Evolutionary conservation across 2,888 invertebrate species (phyloP), one percentile per base, ranked within the genome.

Genomic region (Tortricodes alternella): DNA sequence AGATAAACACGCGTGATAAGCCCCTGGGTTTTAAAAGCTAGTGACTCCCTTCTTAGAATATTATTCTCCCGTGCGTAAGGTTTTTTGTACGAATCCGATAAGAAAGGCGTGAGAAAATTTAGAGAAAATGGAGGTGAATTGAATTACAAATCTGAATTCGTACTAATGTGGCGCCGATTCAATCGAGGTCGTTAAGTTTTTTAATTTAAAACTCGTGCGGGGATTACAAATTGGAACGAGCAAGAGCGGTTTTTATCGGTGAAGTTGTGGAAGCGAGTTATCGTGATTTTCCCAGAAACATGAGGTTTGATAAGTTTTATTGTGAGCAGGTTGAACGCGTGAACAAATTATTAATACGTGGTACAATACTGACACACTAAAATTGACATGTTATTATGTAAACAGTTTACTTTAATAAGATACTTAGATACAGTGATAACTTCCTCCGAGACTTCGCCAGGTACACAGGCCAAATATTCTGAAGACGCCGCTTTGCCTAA

Each of bases 11-110:
- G 52, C 38, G 43, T 52, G 76, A 78, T 80, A 76, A 76, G 61
- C 55, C 51, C 34, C 56, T 58, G 56, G 46, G 46, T 56, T 69
- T 71, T 66, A 66, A 68, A 69, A 64, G 62, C 69, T 71, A 74
- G 69, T 66, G 66, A 63, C 65, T 66, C 52, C 68, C 67, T 83
- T 85, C 80, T 79, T 64, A 78, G 83, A 80, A 81, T 62, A 63
- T 60, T 63, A 60, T 64, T 59, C 70, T 62, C 65, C 52, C 13
- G 59, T 65, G 57, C 57, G 62, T 60, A 49, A 53, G 55, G 60
- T 66, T 64, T 61, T 62, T 60, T 59, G 64, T 64, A 61, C 63
- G 38, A 29, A 38, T 19, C 53, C 63, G 58, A 46, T 62, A 62
- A 71, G 58, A 71, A 68, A 62, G 61, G 71, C 76, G 78, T 78